Conservation (phyloP, 1,140 invertebrate genomes). For the Formica exsecta region DNA sequence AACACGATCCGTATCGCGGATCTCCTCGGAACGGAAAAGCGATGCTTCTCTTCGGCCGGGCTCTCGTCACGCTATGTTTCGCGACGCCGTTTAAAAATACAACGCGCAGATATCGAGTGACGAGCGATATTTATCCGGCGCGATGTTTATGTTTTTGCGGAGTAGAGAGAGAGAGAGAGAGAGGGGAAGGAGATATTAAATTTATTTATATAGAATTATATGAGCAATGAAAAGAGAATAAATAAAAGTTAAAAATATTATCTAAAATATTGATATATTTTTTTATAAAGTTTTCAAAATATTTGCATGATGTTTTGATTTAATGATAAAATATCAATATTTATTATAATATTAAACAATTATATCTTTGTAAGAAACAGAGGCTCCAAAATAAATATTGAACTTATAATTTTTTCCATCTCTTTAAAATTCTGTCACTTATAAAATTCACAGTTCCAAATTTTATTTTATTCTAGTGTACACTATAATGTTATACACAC, state of each 20-base stretch:
- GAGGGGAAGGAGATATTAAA: background rate
- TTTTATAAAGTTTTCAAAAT: background rate
- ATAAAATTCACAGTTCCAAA: slow-evolving; percentile 19
- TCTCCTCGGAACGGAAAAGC: background rate
- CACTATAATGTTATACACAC: background rate
- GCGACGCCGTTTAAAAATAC: slow-evolving; percentile 26
- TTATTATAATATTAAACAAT: background rate
- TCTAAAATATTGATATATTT: slow-evolving; percentile 25
- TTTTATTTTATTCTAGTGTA: background rate
- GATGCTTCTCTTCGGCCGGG: background rate
- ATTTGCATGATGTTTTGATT: background rate
- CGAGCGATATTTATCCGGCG: slow-evolving; percentile 26
- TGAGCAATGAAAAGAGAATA: background rate
- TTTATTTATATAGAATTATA: background rate
- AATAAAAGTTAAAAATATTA: slow-evolving; percentile 20
- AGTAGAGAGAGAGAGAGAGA: background rate
- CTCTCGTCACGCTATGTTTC: background rate
- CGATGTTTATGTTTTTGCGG: slow-evolving; percentile 50
- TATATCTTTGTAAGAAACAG: background rate
- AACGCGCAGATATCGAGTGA: slow-evolving; percentile 8
- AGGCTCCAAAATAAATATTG: background rate
- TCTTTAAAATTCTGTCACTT: slow-evolving; percentile 29
- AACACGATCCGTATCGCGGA: too few species aligned
- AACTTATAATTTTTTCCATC: background rate
- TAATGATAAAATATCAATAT: background rate